Evolutionary conservation across 2,113 vertebrate genomes (phyloP).

Genomic region (Peromyscus polionotus): DNA sequence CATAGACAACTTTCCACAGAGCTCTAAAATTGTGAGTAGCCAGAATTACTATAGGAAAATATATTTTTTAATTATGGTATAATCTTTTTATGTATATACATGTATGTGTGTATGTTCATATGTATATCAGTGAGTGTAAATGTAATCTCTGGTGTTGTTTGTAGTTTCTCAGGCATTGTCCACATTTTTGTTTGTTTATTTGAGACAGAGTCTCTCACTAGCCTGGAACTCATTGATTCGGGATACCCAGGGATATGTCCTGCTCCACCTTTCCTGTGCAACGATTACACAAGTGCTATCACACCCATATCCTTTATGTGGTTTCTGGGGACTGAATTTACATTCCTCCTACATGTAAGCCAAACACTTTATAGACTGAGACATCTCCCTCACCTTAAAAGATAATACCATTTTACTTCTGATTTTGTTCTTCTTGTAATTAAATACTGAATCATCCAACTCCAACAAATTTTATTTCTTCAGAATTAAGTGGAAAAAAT

Average conservation of each 20-base stretch:
- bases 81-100: neutral
- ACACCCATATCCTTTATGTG: neutral
- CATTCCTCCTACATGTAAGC: neutral
- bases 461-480: constrained; percentile 9
- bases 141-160: neutral
- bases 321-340: neutral
- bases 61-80: constrained; percentile 4
- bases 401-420: neutral
- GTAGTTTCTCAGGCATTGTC: neutral
- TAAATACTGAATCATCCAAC: constrained; percentile 15
- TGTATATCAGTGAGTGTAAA: neutral
- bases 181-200: neutral
- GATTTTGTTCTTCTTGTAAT: constrained; percentile 13
- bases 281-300: no score
- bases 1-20: neutral
- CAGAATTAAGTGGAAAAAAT: neutral
- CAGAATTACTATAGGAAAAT: neutral
- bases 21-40: neutral
- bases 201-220: neutral
- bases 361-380: neutral
- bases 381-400: neutral
- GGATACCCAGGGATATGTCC: no score
- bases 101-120: neutral
- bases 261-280: neutral
- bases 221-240: neutral